These are phyloP conservation scores for Caerostris darwini DNA, from an alignment of 1,140 invertebrate species.

Conservation along the genomic window DNA sequence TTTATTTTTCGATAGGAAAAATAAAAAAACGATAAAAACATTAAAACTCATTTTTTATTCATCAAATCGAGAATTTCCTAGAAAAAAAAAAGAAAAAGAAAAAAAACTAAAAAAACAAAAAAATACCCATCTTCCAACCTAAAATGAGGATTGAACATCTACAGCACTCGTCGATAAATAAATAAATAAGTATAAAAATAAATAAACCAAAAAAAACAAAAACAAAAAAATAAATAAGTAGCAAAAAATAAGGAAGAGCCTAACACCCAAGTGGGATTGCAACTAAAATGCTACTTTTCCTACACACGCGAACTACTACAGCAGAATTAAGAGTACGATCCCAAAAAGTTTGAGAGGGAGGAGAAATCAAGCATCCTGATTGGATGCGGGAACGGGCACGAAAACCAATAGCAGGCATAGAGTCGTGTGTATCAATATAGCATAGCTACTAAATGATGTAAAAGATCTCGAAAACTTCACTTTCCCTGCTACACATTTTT, in stretches of 20 bases:
- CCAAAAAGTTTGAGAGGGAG: constrained; percentile 59
- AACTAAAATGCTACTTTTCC: constrained; percentile 55
- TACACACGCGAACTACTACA: constrained; percentile 1
- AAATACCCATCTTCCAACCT: constrained; percentile 20
- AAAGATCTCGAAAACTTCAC: constrained; percentile 75
- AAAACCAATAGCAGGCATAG: constrained; percentile 62
- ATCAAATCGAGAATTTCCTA: not conserved
- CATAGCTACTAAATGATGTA: constrained; percentile 77
- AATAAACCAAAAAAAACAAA: constrained; percentile 23
- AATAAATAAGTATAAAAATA: constrained; percentile 41
- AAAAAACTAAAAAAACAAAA: constrained; percentile 4
- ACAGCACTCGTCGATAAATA: constrained; percentile 32
- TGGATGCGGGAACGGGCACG: constrained; percentile 53
- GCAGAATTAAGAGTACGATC: constrained; percentile 74
- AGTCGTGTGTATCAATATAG: constrained; percentile 68
- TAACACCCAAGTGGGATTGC: constrained; percentile 41
- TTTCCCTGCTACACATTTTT: constrained; percentile 62
- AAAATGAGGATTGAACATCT: constrained; percentile 40
- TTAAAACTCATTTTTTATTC: constrained; percentile 63
- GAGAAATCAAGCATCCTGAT: constrained; percentile 59
- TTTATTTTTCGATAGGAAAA: too few relatives aligned
- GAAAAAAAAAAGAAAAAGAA: not conserved
- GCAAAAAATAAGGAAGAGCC: constrained; percentile 32
- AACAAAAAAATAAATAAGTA: constrained; percentile 1
- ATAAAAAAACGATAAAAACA: not conserved